Conservation (phyloP, 2,888 invertebrate species). For the Tenodera sinensis region DNA sequence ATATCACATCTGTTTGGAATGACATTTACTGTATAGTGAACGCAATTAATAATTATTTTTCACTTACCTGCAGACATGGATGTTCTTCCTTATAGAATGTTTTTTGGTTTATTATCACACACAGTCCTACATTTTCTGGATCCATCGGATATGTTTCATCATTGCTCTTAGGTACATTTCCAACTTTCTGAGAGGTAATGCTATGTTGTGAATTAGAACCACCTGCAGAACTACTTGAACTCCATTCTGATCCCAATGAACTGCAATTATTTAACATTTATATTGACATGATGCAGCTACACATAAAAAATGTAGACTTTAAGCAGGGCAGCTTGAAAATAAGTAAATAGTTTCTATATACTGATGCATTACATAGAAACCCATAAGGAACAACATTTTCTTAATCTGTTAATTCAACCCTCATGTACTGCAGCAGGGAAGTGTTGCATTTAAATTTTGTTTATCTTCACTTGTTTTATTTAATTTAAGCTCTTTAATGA, state of each 20-base stretch:
- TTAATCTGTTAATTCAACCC: too few species aligned
- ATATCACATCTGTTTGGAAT: too few species aligned
- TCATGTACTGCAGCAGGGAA: too few species aligned
- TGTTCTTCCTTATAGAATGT: slow-evolving; percentile 26
- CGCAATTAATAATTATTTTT: neutral
- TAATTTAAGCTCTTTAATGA: too few species aligned
- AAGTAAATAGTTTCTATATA: too few species aligned
- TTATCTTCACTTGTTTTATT: too few species aligned
- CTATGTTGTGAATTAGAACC: slow-evolving; percentile 1
- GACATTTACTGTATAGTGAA: neutral
- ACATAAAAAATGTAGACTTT: too few species aligned
- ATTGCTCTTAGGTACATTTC: slow-evolving; percentile 30
- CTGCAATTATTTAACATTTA: neutral
- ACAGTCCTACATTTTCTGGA: slow-evolving; percentile 39
- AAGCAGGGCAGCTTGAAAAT: too few species aligned
- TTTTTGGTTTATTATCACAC: slow-evolving; percentile 46
- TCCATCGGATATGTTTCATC: slow-evolving; percentile 38
- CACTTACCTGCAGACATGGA: slow-evolving; percentile 23
- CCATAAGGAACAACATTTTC: too few species aligned
- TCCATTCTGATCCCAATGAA: neutral
- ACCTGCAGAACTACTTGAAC: neutral
- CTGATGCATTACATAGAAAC: too few species aligned
- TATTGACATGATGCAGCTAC: too few species aligned
- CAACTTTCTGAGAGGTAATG: slow-evolving; percentile 36
- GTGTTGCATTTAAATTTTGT: too few species aligned